Conservation (phyloP, 2,888 invertebrate species). For the Agrochola lychnidis region DNA sequence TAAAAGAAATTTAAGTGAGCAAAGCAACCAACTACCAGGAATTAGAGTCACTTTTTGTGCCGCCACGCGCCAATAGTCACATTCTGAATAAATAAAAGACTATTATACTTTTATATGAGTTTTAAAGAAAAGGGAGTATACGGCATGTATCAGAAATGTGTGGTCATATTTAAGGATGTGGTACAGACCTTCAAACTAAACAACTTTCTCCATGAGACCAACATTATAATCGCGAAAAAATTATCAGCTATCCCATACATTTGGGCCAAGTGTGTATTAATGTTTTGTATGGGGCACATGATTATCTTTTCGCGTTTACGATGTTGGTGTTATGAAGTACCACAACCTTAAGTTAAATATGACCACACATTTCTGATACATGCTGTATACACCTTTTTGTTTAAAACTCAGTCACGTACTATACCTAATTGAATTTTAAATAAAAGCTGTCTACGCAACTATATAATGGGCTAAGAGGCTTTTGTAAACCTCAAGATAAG, state of each 20-base stretch:
- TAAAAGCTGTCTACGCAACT: slow-evolving; percentile 44
- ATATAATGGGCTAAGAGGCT: slow-evolving; percentile 16
- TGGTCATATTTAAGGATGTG: neutral
- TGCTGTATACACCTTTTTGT: slow-evolving; percentile 33
- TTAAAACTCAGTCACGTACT: slow-evolving; percentile 72
- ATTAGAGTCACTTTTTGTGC: slow-evolving; percentile 45
- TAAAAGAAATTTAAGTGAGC: slow-evolving; percentile 31
- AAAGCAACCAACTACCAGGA: slow-evolving; percentile 10
- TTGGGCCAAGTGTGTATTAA: too few species aligned
- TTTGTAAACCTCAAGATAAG: slow-evolving; percentile 15
- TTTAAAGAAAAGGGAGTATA: too few species aligned
- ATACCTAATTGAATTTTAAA: slow-evolving; percentile 77
- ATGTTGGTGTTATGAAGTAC: too few species aligned
- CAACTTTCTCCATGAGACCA: neutral
- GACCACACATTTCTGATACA: neutral
- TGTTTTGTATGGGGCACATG: neutral
- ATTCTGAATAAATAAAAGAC: slow-evolving; percentile 61
- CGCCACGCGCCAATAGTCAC: slow-evolving; percentile 61
- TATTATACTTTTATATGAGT: slow-evolving; percentile 2
- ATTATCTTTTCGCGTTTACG: neutral
- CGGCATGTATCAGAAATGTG: neutral
- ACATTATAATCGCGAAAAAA: neutral
- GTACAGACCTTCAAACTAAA: neutral
- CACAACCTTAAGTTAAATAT: neutral
- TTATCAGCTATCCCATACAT: neutral